Conservation (phyloP, 2,797 vertebrate genomes). For the Meriones psammophilus region DNA sequence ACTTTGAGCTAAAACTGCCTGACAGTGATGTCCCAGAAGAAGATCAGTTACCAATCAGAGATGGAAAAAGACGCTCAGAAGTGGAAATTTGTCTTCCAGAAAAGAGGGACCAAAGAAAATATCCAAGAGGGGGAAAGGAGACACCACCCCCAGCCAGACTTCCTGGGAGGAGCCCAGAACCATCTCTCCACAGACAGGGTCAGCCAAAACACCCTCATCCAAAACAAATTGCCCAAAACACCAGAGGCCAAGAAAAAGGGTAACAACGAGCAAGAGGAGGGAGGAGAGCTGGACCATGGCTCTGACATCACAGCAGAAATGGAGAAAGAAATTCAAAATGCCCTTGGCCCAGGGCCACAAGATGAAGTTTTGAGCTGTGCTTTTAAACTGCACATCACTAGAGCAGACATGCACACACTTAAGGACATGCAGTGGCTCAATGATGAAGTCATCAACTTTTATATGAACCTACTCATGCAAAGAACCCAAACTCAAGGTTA, state of each 20-base stretch:
- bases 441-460: conserved; percentile 97
- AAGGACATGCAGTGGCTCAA: conserved; percentile 92
- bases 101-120: background rate
- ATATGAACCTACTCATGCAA: conserved; percentile 94
- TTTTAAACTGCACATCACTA: conserved; percentile 93
- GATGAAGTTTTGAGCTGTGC: conserved; percentile 93
- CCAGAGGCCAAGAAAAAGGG: too few species aligned
- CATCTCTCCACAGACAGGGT: conserved; percentile 26
- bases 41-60: too few species aligned
- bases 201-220: background rate
- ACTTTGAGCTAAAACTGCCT: background rate
- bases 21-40: background rate
- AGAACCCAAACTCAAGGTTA: conserved; percentile 88
- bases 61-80: background rate
- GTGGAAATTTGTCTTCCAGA: background rate
- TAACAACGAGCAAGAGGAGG: too few species aligned
- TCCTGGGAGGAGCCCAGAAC: conserved; percentile 90
- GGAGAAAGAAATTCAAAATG: conserved; percentile 74
- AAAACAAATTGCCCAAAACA: background rate
- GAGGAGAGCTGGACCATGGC: too few species aligned
- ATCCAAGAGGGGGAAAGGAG: conserved; percentile 75
- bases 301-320: too few species aligned
- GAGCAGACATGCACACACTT: conserved; percentile 82
- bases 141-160: conserved; percentile 84
- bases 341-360: conserved; percentile 89